These are phyloP conservation scores for Drosophila fuyamai DNA, from an alignment of 1,140 invertebrate species.

Conservation along the genomic window DNA sequence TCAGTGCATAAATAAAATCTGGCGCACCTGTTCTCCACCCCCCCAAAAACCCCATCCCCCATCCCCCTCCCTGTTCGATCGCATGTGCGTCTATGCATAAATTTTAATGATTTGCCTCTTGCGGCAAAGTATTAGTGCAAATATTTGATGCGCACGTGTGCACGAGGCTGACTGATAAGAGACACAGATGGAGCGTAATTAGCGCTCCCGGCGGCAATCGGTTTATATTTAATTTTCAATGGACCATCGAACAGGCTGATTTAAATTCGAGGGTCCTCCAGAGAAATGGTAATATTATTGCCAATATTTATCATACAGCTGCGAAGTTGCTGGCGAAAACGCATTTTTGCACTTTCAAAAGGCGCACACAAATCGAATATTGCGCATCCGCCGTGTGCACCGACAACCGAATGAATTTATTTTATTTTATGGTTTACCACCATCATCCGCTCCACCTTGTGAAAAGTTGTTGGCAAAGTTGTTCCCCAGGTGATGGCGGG, in stretches of 20 bases:
- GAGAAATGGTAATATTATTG: slow-evolving; percentile 22
- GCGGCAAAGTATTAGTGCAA: slow-evolving; percentile 70
- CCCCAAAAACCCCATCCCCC: no score
- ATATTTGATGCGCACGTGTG: slow-evolving; percentile 55
- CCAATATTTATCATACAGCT: slow-evolving; percentile 18
- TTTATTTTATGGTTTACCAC: slow-evolving; percentile 4
- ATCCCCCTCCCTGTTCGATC: not conserved
- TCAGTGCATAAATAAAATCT: slow-evolving; percentile 40
- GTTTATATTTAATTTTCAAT: slow-evolving; percentile 44
- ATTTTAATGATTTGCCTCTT: slow-evolving; percentile 76
- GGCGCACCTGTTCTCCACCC: not conserved
- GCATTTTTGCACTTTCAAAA: slow-evolving; percentile 5
- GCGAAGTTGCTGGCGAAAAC: not conserved
- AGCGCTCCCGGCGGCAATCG: slow-evolving; percentile 37
- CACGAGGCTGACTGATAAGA: slow-evolving; percentile 53
- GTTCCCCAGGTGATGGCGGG: slow-evolving; percentile 16
- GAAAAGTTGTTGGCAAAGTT: slow-evolving; percentile 39
- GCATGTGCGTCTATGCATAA: slow-evolving; percentile 66
- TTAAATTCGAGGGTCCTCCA: slow-evolving; percentile 37
- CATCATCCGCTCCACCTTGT: not conserved
- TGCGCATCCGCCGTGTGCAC: slow-evolving; percentile 45
- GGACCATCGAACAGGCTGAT: slow-evolving; percentile 28
- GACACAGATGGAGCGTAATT: slow-evolving; percentile 52
- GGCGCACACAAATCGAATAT: slow-evolving; percentile 9
- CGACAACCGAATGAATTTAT: slow-evolving; percentile 11